Conservation (phyloP, 2,797 vertebrate species). For the Xiphorhynchus erythropygius region DNA sequence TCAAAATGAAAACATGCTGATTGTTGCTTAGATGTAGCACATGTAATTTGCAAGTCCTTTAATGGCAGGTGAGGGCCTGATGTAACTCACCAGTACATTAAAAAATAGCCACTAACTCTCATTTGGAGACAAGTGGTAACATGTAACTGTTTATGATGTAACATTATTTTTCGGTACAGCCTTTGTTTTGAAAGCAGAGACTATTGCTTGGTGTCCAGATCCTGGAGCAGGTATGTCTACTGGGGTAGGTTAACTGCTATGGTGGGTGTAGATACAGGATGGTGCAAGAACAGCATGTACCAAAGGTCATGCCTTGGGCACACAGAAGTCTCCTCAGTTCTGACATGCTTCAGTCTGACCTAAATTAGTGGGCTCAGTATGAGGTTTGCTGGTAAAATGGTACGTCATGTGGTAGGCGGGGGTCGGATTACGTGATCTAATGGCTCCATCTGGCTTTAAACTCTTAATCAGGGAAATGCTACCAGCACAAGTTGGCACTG, state of each 20-base stretch:
- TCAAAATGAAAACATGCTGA: not conserved
- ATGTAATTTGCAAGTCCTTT: not conserved
- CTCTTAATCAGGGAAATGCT: slow-evolving; percentile 24
- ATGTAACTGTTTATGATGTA: not conserved
- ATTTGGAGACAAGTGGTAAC: not conserved
- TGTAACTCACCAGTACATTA: not conserved
- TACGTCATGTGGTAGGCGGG: not conserved
- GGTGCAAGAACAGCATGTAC: not conserved
- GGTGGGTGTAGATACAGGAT: not conserved
- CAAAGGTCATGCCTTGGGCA: not conserved
- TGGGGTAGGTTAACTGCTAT: not conserved
- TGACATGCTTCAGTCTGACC: not conserved
- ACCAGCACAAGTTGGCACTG: not conserved
- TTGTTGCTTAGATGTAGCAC: slow-evolving; percentile 16
- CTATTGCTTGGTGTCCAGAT: not conserved
- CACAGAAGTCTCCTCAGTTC: not conserved
- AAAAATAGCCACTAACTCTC: not conserved
- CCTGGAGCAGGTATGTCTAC: not conserved
- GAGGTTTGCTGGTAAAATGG: not conserved
- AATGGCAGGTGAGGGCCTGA: not conserved
- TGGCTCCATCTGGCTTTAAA: slow-evolving; percentile 44
- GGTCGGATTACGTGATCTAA: slow-evolving; percentile 56
- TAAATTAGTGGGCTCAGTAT: not conserved
- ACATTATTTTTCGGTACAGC: not conserved
- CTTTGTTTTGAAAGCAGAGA: not conserved